phyloP scores from a whole-genome alignment of 2,113 vertebrate genomes.

The Phyllostomus discolor region DNA sequence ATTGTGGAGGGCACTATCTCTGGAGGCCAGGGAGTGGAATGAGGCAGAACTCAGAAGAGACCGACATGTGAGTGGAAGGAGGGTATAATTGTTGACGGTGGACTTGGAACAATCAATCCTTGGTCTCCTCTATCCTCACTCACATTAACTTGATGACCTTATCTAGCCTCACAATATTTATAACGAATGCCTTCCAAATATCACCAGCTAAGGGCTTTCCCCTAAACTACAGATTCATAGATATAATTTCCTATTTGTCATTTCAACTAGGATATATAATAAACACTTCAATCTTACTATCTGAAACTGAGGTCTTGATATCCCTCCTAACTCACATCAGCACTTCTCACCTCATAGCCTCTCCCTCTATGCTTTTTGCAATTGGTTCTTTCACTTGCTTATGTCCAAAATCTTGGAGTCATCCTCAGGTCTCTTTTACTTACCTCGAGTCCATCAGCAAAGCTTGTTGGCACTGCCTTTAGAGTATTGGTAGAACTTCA shows the following conservation, averaged over 20 bases:
- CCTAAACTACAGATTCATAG: neutral
- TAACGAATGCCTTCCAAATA: neutral
- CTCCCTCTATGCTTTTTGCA: neutral
- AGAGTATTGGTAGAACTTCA: neutral
- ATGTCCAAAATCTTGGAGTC: neutral
- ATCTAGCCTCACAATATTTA: neutral
- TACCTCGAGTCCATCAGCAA: neutral
- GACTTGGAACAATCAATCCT: neutral
- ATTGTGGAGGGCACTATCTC: neutral
- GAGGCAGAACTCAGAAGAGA: neutral
- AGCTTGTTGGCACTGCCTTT: neutral
- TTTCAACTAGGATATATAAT: neutral
- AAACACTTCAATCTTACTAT: neutral
- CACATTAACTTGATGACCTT: neutral
- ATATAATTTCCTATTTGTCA: neutral
- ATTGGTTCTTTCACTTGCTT: neutral
- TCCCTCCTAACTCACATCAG: neutral
- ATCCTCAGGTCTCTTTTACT: neutral
- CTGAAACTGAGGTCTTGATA: neutral
- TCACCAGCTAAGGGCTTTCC: neutral
- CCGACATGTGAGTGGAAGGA: neutral
- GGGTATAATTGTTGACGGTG: neutral
- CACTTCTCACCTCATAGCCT: neutral
- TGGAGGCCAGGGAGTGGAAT: neutral
- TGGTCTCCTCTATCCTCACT: neutral